phyloP scores from a whole-genome alignment of 2,113 vertebrate genomes.

The Orcinus orca region DNA sequence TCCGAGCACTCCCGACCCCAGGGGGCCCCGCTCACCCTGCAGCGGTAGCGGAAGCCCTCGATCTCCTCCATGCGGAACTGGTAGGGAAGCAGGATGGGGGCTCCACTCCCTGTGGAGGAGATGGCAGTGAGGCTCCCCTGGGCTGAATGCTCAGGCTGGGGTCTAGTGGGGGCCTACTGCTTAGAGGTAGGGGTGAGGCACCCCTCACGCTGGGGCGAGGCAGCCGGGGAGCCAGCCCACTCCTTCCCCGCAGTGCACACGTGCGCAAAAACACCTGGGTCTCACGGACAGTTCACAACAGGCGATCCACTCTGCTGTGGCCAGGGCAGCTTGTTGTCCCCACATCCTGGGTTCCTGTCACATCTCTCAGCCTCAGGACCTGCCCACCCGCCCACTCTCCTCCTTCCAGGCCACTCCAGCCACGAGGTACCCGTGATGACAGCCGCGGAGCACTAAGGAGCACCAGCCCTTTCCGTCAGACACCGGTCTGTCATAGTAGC shows the following conservation, averaged over 20 bases:
- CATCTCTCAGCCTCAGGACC: background rate
- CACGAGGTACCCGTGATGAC: accelerated
- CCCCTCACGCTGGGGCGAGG: background rate
- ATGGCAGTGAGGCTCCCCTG: accelerated
- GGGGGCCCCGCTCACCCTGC: conserved; percentile 84
- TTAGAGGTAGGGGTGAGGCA: too few relatives aligned
- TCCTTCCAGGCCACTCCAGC: background rate
- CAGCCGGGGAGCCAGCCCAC: background rate
- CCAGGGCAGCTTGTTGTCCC: accelerated
- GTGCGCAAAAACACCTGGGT: accelerated
- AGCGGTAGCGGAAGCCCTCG: conserved; percentile 92
- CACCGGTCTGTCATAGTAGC: accelerated
- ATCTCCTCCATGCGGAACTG: conserved; percentile 92
- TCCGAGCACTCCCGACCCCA: accelerated
- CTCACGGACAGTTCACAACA: accelerated
- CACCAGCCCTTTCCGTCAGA: background rate
- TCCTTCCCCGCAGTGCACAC: accelerated
- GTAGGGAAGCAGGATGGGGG: conserved; percentile 86
- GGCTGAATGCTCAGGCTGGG: background rate
- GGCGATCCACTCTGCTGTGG: background rate
- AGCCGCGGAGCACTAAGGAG: too few relatives aligned
- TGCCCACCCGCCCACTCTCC: background rate
- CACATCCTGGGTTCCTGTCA: background rate
- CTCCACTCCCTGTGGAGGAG: conserved; percentile 77
- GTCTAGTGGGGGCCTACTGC: background rate